Evolutionary conservation across 2,797 vertebrate genomes (phyloP), one percentile per base, ranked within the genome.

Genomic region (Tokudaia muenninki): DNA sequence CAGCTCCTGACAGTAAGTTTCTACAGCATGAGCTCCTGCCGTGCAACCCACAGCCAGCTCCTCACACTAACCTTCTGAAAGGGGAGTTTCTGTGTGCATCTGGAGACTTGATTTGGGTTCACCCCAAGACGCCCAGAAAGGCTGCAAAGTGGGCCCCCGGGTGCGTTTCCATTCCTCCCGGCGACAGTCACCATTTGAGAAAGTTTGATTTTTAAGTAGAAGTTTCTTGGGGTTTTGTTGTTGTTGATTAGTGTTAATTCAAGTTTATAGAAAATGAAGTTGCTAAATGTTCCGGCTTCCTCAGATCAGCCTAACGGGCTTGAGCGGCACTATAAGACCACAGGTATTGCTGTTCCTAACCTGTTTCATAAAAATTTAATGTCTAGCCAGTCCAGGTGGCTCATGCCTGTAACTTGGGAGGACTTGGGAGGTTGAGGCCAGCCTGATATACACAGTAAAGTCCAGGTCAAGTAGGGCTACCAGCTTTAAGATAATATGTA

Each of bases 331-430:
- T 79, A 2, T 79, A 90, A 57, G 72, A 37, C 50, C 61, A 83
- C 17, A 78, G 0, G 70, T 78, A 34, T 52, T 93, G 10, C 59
- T 94, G 10, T 59, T 79, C n/a, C 44, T 91, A 22, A 50, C 61
- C 77, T 91, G n/a, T 19, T 47, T 67, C 83, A 63, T 83, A 86
- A 88, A 81, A 95, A 14, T 84, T 44, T 72, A n/a, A 70, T 59
- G 47, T 80, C 21, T 96, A 74, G 79, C 72, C 55, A 67, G 7
- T 50, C 5, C 0, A 24, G 17, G 34, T 34, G 34, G 84, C 6
- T 52, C 31, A 34, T 65, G 61, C 41, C 59, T 84, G 16, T 34
- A 84, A 34, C 37, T 29, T 16, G n/a, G n/a, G 41, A 34, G 24
- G 6, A 84, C 26, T 83, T 63, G 17, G 59, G 41, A 84, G 61